Conservation (phyloP, 2,113 vertebrate species). For the Gymnocephalus cernua region DNA sequence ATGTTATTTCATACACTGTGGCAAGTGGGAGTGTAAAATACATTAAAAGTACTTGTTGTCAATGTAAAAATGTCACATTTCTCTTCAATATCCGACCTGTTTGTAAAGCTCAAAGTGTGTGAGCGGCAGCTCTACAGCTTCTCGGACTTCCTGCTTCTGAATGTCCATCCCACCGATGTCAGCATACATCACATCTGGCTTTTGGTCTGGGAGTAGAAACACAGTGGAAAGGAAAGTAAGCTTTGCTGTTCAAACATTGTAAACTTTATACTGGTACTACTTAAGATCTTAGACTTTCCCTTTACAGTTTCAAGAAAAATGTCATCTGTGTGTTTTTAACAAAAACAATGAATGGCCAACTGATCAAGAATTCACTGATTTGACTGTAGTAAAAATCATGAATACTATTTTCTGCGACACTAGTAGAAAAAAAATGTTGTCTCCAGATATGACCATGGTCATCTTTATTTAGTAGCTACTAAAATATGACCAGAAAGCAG, state of each 20-base stretch:
- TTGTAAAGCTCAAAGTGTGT: slow-evolving; percentile 98
- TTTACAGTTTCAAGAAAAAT: background rate
- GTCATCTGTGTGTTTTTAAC: background rate
- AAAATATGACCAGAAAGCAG: background rate
- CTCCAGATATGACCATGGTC: background rate
- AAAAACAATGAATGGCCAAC: background rate
- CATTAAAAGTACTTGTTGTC: background rate
- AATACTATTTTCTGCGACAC: background rate
- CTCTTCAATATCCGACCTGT: slow-evolving; percentile 79
- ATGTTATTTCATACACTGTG: background rate
- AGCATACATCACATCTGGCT: slow-evolving; percentile 95
- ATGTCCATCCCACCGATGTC: slow-evolving; percentile 98
- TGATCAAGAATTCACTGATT: background rate
- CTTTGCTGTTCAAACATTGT: background rate
- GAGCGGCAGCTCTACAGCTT: slow-evolving; percentile 95
- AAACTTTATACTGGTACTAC: background rate
- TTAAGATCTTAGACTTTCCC: too few species aligned
- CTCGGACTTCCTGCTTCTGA: slow-evolving; percentile 96
- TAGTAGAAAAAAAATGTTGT: background rate
- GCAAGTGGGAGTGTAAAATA: background rate
- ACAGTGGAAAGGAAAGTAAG: background rate
- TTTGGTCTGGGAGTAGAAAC: slow-evolving; percentile 89
- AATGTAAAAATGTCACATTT: background rate
- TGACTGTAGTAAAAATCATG: background rate
- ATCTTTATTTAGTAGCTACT: background rate